These are phyloP conservation scores for Vanessa atalanta DNA, from an alignment of 1,140 invertebrate genomes.

Conservation along the genomic window DNA sequence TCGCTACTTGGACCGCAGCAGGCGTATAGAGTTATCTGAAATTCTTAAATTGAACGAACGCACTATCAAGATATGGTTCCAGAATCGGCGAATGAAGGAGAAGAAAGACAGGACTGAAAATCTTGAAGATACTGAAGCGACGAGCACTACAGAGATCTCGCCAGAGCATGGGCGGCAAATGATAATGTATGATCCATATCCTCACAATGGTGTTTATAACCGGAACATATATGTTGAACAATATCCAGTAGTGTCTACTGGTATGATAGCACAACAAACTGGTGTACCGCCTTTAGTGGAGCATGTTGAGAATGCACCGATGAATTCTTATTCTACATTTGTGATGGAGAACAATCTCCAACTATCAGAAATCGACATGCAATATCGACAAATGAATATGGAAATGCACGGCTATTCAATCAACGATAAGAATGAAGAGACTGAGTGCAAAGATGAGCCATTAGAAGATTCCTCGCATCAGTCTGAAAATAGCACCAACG, in stretches of 20 bases:
- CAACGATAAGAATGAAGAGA: background rate
- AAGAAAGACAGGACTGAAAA: constrained; percentile 88
- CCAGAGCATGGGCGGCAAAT: constrained; percentile 37
- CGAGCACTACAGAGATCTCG: constrained; percentile 46
- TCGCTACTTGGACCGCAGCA: constrained; percentile 94
- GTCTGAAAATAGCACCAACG: constrained; percentile 29
- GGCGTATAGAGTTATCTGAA: constrained; percentile 96
- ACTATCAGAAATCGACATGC: constrained; percentile 17
- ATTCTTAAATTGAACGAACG: constrained; percentile 95
- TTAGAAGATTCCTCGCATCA: constrained; percentile 36
- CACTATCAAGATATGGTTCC: constrained; percentile 98
- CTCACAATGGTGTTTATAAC: constrained; percentile 10
- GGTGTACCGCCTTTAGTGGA: constrained; percentile 27
- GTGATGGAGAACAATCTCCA: constrained; percentile 28
- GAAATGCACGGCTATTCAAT: constrained; percentile 30
- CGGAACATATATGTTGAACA: constrained; percentile 32
- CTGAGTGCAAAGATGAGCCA: constrained; percentile 25
- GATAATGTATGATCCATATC: constrained; percentile 44
- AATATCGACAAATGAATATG: constrained; percentile 17
- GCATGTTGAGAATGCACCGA: constrained; percentile 19
- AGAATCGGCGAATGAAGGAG: constrained; percentile 97
- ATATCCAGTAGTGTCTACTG: constrained; percentile 25
- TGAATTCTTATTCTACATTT: constrained; percentile 38
- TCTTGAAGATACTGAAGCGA: constrained; percentile 51
- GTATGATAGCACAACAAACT: constrained; percentile 23